Percentiles rank a stretch among this genome's conserved stretches.
phyloP scores from a whole-genome alignment of 1,140 invertebrate genomes.

The Helicoverpa armigera region DNA sequence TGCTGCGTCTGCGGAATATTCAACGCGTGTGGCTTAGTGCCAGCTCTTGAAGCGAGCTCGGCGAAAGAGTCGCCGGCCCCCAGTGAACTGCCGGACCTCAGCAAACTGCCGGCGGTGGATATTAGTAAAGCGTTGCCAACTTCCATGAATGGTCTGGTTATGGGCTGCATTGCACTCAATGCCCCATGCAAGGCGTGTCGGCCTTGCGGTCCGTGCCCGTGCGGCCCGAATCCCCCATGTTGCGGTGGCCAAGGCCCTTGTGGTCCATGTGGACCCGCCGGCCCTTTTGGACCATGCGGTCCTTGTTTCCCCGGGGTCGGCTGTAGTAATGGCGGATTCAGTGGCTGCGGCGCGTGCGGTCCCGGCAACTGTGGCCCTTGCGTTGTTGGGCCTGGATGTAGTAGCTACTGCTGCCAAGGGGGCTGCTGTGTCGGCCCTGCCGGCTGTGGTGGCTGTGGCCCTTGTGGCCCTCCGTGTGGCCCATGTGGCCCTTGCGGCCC shows the following conservation, averaged over 20 bases:
- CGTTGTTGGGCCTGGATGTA: background rate
- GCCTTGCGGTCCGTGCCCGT: background rate
- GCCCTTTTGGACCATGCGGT: conserved; percentile 11
- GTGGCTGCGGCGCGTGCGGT: background rate
- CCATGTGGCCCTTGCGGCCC: background rate
- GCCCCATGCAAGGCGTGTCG: background rate
- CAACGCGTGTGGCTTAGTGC: background rate
- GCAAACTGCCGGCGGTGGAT: background rate
- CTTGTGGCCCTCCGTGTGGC: conserved; percentile 30
- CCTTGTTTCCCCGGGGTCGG: conserved; percentile 40
- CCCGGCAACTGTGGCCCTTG: background rate
- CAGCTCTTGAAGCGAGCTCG: background rate
- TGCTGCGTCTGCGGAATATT: conserved; percentile 27
- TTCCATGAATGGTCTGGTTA: background rate
- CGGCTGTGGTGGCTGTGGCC: background rate
- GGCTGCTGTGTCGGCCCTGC: background rate
- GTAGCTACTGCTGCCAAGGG: background rate
- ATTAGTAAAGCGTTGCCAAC: background rate
- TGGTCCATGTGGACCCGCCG: background rate
- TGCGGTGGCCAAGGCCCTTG: background rate
- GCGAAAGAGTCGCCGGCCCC: background rate
- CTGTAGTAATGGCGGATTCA: background rate
- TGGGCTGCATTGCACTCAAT: background rate
- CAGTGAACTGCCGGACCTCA: background rate
- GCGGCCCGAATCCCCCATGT: background rate